Evolutionary conservation across 2,797 vertebrate genomes (phyloP).

Genomic region (Limosa lapponica): DNA sequence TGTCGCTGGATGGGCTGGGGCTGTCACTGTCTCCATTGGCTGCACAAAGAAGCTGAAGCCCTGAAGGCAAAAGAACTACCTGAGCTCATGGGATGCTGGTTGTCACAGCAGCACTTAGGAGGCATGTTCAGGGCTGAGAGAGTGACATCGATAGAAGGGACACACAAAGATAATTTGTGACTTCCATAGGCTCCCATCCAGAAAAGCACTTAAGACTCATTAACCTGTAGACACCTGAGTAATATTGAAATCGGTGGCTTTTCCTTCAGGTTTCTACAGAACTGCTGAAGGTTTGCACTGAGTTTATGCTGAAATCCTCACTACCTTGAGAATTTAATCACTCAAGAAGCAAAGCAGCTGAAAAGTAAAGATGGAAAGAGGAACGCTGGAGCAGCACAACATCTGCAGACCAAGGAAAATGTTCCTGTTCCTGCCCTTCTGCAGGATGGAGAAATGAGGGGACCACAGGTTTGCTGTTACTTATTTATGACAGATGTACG

Average conservation of each 20-base stretch:
- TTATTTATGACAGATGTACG: fast-evolving
- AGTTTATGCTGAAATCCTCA: fast-evolving
- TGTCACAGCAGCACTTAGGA: fast-evolving
- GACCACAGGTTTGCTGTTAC: fast-evolving
- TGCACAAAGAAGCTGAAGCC: background rate
- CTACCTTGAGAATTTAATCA: background rate
- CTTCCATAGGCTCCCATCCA: background rate
- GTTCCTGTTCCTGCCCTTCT: background rate
- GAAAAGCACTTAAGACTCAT: background rate
- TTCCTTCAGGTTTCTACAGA: background rate
- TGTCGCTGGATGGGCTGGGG: background rate
- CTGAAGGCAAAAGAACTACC: background rate
- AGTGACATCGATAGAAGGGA: fast-evolving
- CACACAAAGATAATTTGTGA: fast-evolving
- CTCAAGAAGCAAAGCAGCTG: fast-evolving
- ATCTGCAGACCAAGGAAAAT: background rate
- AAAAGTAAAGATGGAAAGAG: background rate
- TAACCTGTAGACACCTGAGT: background rate
- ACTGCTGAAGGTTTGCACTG: background rate
- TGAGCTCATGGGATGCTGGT: background rate
- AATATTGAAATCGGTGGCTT: background rate
- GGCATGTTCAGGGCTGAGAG: fast-evolving
- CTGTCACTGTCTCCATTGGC: background rate
- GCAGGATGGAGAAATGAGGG: background rate
- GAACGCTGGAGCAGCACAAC: fast-evolving